Percentiles rank a stretch among this genome's conserved stretches.
phyloP scores from a whole-genome alignment of 2,113 vertebrate species.

The Gorsachius goisagi region DNA sequence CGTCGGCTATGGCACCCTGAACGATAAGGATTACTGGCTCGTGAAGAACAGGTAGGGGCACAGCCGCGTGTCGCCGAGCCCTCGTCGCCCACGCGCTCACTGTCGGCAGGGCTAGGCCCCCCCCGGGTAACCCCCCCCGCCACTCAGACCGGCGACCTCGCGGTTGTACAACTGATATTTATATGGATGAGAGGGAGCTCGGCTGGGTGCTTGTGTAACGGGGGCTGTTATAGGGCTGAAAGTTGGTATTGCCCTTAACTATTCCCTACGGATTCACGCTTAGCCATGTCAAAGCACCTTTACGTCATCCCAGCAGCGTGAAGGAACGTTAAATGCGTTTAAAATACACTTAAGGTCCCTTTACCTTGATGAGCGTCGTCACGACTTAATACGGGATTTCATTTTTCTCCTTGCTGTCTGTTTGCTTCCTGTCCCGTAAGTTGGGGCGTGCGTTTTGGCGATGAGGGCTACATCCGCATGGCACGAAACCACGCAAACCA shows the following conservation, averaged over 20 bases:
- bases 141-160: not conserved
- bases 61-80: rapidly evolving
- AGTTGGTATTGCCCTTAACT: not conserved
- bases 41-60: constrained; percentile 90
- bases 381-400: rapidly evolving
- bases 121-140: not conserved
- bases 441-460: constrained; percentile 70
- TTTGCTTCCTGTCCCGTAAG: constrained; percentile 30
- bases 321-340: not conserved
- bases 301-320: rapidly evolving
- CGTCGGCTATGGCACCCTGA: constrained; percentile 84
- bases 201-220: not conserved
- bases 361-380: rapidly evolving
- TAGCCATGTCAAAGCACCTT: rapidly evolving
- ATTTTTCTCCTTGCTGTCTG: rapidly evolving
- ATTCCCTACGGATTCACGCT: rapidly evolving
- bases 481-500: constrained; percentile 70
- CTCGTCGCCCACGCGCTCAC: rapidly evolving
- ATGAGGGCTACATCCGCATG: constrained; percentile 74
- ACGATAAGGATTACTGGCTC: constrained; percentile 88
- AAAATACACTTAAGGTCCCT: not conserved
- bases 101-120: not conserved
- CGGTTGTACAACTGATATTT: rapidly evolving
- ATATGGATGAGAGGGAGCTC: not conserved
- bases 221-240: rapidly evolving